Evolutionary conservation across 2,797 vertebrate genomes (phyloP).

Genomic region (Ctenosaura bakeri): DNA sequence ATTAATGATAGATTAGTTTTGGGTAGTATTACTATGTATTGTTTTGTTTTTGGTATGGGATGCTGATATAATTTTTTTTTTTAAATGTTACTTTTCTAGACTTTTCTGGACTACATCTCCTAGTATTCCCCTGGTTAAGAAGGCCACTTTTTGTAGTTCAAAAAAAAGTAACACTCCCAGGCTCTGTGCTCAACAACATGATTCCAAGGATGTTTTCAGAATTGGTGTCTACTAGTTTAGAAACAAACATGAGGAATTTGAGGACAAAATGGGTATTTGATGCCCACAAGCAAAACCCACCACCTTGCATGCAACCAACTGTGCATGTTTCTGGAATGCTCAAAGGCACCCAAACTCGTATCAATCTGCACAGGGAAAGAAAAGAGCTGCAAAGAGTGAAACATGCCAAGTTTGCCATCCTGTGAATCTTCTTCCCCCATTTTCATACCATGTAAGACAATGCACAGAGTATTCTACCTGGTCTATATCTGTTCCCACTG

Average conservation of each 20-base stretch:
- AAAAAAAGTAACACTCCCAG: no score
- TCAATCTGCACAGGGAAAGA: not conserved
- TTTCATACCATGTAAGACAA: constrained; percentile 41
- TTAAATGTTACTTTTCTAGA: no score
- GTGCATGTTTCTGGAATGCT: not conserved
- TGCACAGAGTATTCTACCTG: constrained; percentile 41
- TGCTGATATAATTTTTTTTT: no score
- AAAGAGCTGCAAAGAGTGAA: not conserved
- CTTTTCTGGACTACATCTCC: no score
- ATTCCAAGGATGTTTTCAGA: no score
- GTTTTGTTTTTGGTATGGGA: no score
- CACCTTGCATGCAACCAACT: not conserved
- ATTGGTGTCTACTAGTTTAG: not conserved
- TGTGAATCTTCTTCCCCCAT: not conserved
- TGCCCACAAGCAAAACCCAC: not conserved
- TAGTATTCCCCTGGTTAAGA: no score
- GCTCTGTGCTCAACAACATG: not conserved
- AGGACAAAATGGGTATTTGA: not conserved
- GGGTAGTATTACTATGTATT: no score
- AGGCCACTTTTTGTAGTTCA: no score
- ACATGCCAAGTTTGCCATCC: not conserved
- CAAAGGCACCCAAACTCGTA: not conserved
- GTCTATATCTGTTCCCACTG: constrained; percentile 28
- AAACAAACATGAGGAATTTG: not conserved
- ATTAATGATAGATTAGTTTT: no score